Evolutionary conservation across 2,797 vertebrate genomes (phyloP).

Genomic region (Pagetopsis macropterus): DNA sequence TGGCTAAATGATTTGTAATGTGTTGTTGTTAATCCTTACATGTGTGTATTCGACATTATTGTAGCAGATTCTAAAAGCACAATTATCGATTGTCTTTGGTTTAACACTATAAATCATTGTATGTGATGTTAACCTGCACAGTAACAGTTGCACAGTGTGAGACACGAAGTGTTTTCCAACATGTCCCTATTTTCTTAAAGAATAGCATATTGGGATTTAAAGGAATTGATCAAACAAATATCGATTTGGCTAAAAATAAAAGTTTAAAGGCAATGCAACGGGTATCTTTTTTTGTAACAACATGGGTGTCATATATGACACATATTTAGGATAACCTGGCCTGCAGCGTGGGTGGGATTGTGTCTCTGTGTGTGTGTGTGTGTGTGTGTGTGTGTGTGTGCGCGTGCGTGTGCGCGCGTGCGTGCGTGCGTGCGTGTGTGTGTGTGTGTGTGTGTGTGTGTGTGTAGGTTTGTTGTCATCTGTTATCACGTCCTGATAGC

Average conservation of each 20-base stretch:
- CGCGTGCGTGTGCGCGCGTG: no score
- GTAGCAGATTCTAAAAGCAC: no score
- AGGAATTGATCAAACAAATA: neutral
- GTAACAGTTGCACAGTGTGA: no score
- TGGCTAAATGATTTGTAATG: slow-evolving; percentile 10
- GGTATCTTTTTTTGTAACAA: neutral
- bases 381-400: no score
- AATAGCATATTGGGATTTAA: no score
- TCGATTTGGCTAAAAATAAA: neutral
- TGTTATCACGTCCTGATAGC: slow-evolving; percentile 86
- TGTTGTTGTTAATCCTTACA: slow-evolving; percentile 27
- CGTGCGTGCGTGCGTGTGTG: no score
- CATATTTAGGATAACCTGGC: slow-evolving; percentile 56
- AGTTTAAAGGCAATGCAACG: neutral
- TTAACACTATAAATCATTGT: no score
- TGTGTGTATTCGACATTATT: neutral
- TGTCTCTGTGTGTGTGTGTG: no score
- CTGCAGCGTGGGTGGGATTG: slow-evolving; percentile 74
- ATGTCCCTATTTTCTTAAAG: no score
- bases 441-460: slow-evolving; percentile 21
- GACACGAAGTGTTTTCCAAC: no score
- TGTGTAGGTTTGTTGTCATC: slow-evolving; percentile 82
- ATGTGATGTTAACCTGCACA: no score
- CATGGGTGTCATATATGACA: slow-evolving; percentile 57
- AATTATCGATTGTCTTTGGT: no score